These are phyloP conservation scores for Quadroppia sp. DNA, from an alignment of 2,888 invertebrate species.

Conservation along the genomic window DNA sequence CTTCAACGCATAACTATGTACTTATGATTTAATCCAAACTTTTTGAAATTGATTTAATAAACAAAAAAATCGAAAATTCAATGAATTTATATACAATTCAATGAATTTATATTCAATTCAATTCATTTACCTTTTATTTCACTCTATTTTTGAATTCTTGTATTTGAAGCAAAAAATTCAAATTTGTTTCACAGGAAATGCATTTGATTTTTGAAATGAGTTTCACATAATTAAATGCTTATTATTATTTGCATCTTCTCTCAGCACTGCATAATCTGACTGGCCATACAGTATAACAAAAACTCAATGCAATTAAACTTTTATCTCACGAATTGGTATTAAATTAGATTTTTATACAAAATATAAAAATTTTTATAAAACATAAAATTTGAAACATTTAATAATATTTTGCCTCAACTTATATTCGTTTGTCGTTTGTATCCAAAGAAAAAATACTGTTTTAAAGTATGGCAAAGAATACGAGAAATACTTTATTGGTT, in stretches of 20 bases:
- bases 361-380: not conserved
- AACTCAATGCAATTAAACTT: not conserved
- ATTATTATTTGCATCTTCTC: conserved; percentile 5
- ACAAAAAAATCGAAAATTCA: not conserved
- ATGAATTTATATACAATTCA: too few relatives aligned
- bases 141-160: not conserved
- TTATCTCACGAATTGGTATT: conserved; percentile 13
- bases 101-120: not conserved
- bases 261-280: not conserved
- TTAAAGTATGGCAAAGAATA: not conserved
- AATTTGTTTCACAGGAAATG: conserved; percentile 25
- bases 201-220: not conserved
- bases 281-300: not conserved
- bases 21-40: too few relatives aligned
- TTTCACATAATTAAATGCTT: conserved; percentile 29
- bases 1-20: too few relatives aligned
- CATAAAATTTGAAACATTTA: not conserved
- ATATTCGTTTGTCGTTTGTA: not conserved
- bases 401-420: not conserved
- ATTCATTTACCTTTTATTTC: not conserved
- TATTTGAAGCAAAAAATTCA: not conserved
- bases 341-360: not conserved
- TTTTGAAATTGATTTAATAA: not conserved
- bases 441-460: not conserved
- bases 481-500: not conserved